These are phyloP conservation scores for Cerastis rubricosa DNA, from an alignment of 2,888 invertebrate species.

Conservation along the genomic window DNA sequence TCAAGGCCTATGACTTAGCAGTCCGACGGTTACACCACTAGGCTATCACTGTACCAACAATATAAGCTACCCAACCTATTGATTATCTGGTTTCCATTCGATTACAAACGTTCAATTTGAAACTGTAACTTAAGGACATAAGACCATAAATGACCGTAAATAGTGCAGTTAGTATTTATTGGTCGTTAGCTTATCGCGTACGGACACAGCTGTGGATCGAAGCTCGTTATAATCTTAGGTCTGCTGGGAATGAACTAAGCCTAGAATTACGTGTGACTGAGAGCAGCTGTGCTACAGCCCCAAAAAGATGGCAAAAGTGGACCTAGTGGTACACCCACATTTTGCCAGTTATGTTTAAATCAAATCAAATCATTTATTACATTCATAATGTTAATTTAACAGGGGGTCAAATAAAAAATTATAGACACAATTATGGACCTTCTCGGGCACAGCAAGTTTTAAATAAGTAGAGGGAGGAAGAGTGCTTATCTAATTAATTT, in stretches of 20 bases:
- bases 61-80: too few species aligned
- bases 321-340: too few species aligned
- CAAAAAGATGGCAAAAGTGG: not conserved
- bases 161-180: conserved; percentile 42
- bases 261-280: not conserved
- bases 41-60: not conserved
- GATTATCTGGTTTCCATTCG: not conserved
- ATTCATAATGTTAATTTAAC: too few species aligned
- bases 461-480: too few species aligned
- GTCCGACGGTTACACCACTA: too few species aligned
- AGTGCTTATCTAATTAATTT: too few species aligned
- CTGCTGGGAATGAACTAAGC: not conserved
- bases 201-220: conserved; percentile 14
- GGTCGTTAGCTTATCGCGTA: conserved; percentile 43
- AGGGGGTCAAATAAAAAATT: too few species aligned
- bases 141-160: conserved; percentile 27
- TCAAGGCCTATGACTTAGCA: too few species aligned
- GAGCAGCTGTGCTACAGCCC: not conserved
- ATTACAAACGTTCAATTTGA: conserved; percentile 13
- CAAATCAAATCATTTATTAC: too few species aligned
- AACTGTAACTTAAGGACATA: conserved; percentile 15
- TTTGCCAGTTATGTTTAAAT: too few species aligned
- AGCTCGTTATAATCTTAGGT: conserved; percentile 15
- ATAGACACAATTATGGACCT: too few species aligned
- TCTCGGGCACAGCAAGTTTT: too few species aligned